Base-by-base conservation (phyloP, 1,140 invertebrate genomes). In the Cyclargus thomasi region DNA sequence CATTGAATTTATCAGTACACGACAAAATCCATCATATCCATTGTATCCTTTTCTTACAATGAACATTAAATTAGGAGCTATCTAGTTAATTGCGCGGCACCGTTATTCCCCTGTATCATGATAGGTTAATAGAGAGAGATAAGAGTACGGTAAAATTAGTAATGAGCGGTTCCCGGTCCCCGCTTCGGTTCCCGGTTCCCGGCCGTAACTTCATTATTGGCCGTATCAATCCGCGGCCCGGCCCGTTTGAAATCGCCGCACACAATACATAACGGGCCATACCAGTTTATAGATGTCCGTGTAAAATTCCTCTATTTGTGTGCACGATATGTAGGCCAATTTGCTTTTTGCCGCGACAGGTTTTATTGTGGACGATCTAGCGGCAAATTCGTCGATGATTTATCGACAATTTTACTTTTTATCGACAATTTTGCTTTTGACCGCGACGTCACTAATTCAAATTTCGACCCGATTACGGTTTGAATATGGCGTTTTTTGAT, bases 281-380 rank as follows among this genome's bases (percentile, higher is more conserved):
- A 74, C 74, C 67, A 74, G 73, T 81, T 78, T 78, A 76, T 81
- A 68, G 73, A 71, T 69, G 71, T 75, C 72, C 76, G 77, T 79
- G 78, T 79, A 82, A 80, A 81, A 75, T 81, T 78, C 77, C 74
- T 83, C 75, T 81, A 80, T 84, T 82, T 79, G 75, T 77, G 78
- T 74, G 70, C 72, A 68, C 68, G 59, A 79, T 78, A 84, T 82
- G 82, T 84, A 77, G 83, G 83, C 70, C 83, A 81, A 76, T 80
- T 77, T 82, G 74, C 79, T 78, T 78, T 73, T 66, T 70, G 73
- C 68, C 67, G 72, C 73, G 78, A 83, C 81, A 82, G 82, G 82
- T 84, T 86, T 80, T 74, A 63, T 63, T 62, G 53, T 71, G 64
- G 62, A 22, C 14, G 23, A 63, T 71, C 59, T 65, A 68, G 65